Evolutionary conservation across 2,113 vertebrate genomes (phyloP).

Genomic region (Marcusenius ussheri): DNA sequence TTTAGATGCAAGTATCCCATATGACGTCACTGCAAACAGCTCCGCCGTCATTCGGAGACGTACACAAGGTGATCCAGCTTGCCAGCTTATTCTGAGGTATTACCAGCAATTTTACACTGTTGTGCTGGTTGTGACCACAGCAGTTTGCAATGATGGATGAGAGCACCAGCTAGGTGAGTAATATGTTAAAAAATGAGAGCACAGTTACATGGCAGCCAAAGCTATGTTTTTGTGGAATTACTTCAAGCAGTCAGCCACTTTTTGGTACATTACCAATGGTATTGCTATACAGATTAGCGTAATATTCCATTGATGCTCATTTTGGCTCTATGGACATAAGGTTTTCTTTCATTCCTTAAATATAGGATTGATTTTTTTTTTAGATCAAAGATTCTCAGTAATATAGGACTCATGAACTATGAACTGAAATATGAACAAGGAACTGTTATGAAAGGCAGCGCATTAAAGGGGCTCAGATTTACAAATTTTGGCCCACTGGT

Average conservation of each 20-base stretch:
- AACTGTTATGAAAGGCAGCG: background rate
- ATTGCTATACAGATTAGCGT: background rate
- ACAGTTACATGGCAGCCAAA: background rate
- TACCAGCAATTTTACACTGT: background rate
- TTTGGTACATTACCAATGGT: background rate
- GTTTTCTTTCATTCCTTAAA: constrained; percentile 3
- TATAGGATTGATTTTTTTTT: background rate
- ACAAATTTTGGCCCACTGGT: background rate
- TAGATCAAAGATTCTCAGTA: background rate
- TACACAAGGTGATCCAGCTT: background rate
- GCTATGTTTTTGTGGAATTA: background rate
- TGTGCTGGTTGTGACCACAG: background rate
- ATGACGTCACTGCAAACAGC: background rate
- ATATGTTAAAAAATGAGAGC: background rate
- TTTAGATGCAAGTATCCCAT: background rate
- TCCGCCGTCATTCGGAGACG: background rate
- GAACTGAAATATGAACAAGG: background rate
- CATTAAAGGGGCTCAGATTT: background rate
- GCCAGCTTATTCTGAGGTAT: background rate
- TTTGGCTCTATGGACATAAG: background rate
- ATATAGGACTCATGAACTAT: background rate
- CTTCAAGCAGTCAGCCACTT: background rate
- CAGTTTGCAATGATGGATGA: background rate
- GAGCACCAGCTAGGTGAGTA: background rate
- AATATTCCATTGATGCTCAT: background rate